These are phyloP conservation scores for Yasuhikotakia modesta DNA, from an alignment of 2,797 vertebrate genomes.

Conservation along the genomic window DNA sequence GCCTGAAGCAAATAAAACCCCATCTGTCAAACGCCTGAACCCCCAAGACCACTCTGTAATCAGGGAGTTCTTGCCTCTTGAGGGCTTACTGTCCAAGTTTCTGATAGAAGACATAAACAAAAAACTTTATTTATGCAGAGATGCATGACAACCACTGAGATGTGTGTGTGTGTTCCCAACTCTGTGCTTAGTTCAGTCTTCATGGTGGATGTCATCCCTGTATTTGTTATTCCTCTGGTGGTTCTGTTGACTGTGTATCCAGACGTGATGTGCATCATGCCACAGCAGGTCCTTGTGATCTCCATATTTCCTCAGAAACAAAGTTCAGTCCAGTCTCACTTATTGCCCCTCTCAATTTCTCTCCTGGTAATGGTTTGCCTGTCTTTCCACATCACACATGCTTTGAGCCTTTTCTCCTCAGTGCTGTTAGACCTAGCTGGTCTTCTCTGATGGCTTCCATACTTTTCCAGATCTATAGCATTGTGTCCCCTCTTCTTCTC, in stretches of 20 bases:
- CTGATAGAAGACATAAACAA: slow-evolving; percentile 65
- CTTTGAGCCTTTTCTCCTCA: slow-evolving; percentile 68
- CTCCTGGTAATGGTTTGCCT: slow-evolving; percentile 78
- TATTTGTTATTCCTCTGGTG: slow-evolving; percentile 55
- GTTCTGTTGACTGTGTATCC: slow-evolving; percentile 71
- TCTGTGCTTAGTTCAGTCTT: no score
- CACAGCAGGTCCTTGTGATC: slow-evolving; percentile 52
- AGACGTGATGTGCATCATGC: slow-evolving; percentile 63
- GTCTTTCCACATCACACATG: slow-evolving; percentile 75
- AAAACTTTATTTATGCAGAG: slow-evolving; percentile 54
- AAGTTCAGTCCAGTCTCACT: slow-evolving; percentile 57
- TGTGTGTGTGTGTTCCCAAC: no score
- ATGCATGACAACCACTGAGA: slow-evolving; percentile 52
- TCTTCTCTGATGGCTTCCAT: slow-evolving; percentile 59
- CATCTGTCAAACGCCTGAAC: slow-evolving; percentile 37
- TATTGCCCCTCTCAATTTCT: slow-evolving; percentile 73
- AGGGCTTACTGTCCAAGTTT: slow-evolving; percentile 69
- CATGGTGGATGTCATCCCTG: slow-evolving; percentile 71
- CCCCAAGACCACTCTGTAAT: slow-evolving; percentile 64
- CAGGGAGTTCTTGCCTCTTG: slow-evolving; percentile 71
- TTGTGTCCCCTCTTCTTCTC: slow-evolving; percentile 79
- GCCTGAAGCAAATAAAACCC: slow-evolving; percentile 66
- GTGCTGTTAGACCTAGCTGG: slow-evolving; percentile 66
- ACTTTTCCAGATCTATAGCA: slow-evolving; percentile 76
- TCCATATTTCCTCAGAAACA: slow-evolving; percentile 38